These are phyloP conservation scores for Drosophila equinoxialis DNA, from an alignment of 1,140 invertebrate genomes.

Conservation along the genomic window DNA sequence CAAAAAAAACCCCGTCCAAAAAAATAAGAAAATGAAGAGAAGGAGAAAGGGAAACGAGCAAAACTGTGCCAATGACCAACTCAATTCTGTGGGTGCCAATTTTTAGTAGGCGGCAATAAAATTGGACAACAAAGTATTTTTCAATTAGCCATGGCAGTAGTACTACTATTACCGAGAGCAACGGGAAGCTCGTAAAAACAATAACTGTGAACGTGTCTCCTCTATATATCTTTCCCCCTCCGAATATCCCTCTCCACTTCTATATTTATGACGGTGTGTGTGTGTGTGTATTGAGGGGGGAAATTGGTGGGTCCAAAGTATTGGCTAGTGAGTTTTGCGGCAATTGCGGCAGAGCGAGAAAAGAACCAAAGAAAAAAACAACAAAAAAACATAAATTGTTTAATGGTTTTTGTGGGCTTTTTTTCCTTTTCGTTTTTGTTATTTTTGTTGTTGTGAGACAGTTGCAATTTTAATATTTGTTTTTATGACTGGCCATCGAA, in stretches of 20 bases:
- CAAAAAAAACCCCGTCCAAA: background rate
- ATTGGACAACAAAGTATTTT: constrained; percentile 79
- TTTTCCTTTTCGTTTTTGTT: constrained; percentile 2
- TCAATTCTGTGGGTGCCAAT: constrained; percentile 39
- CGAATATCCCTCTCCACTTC: background rate
- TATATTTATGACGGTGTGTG: background rate
- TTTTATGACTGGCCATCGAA: constrained; percentile 51
- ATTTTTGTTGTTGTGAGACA: constrained; percentile 35
- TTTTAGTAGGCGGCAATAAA: constrained; percentile 53
- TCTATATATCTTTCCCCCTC: constrained; percentile 1
- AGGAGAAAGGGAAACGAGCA: constrained; percentile 11
- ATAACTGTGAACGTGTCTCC: constrained; percentile 64
- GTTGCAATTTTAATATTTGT: constrained; percentile 62
- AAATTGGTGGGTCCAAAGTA: constrained; percentile 14
- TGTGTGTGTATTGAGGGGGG: background rate
- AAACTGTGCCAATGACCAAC: constrained; percentile 67
- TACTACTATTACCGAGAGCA: constrained; percentile 5
- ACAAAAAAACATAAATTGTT: constrained; percentile 68
- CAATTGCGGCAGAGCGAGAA: constrained; percentile 61
- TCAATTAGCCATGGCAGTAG: constrained; percentile 65
- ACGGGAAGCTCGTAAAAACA: constrained; percentile 68
- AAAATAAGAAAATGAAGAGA: background rate
- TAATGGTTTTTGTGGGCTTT: constrained; percentile 56
- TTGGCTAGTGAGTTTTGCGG: constrained; percentile 55
- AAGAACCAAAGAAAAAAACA: constrained; percentile 4